Evolutionary conservation across 2,113 vertebrate genomes (phyloP).

Genomic region (Dipodomys ordii): DNA sequence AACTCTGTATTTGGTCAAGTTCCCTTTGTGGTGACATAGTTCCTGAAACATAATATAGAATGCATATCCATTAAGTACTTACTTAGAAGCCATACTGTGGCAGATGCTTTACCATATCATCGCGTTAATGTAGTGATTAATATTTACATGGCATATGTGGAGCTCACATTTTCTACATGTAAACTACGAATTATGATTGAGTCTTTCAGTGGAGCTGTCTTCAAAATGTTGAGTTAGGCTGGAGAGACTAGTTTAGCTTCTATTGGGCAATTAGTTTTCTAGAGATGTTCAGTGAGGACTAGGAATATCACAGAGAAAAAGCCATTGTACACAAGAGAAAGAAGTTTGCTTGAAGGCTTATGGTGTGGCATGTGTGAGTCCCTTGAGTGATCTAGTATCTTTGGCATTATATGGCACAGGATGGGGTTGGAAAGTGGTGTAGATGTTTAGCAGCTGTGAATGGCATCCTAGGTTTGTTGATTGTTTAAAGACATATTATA

Average conservation of each 20-base stretch:
- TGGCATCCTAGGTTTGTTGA: neutral
- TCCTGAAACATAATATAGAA: neutral
- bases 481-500: slow-evolving; percentile 14
- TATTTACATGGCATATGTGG: neutral
- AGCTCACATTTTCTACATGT: slow-evolving; percentile 3
- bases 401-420: neutral
- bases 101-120: neutral
- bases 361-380: neutral
- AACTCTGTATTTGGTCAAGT: neutral
- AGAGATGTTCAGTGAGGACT: neutral
- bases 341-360: neutral
- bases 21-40: neutral
- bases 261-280: neutral
- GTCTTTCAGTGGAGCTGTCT: neutral
- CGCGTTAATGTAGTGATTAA: slow-evolving; percentile 13
- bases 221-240: neutral
- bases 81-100: neutral
- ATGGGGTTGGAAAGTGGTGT: neutral
- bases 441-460: neutral
- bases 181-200: slow-evolving; percentile 21
- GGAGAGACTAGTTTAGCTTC: neutral
- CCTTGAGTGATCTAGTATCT: neutral
- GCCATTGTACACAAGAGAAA: neutral
- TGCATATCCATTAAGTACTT: neutral
- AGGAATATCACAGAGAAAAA: neutral